These are phyloP conservation scores for Aelia acuminata DNA, from an alignment of 2,888 invertebrate genomes.

Conservation along the genomic window DNA sequence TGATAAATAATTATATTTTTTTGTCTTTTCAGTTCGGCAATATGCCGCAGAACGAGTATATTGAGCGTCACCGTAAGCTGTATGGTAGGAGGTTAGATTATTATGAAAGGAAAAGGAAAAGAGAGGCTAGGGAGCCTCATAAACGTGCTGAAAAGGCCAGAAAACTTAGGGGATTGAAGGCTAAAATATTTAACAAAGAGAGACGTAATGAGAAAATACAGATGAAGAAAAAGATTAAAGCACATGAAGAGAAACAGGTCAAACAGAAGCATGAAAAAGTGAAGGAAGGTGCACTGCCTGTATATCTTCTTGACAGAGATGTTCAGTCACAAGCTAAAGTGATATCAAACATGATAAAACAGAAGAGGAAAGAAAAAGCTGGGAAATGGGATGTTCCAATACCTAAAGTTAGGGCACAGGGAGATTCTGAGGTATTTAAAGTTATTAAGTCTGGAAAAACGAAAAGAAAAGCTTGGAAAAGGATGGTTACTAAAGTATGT, in stretches of 20 bases:
- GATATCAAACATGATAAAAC: conserved; percentile 98
- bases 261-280: conserved; percentile 86
- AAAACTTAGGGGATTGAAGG: conserved; percentile 94
- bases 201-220: conserved; percentile 98
- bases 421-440: conserved; percentile 97
- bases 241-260: conserved; percentile 94
- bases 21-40: conserved; percentile 66
- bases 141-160: conserved; percentile 91
- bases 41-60: conserved; percentile 99
- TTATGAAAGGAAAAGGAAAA: conserved; percentile 96
- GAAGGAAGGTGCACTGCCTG: conserved; percentile 93
- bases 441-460: conserved; percentile 92
- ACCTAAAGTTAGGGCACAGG: conserved; percentile 96
- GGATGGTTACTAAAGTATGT: conserved; percentile 99
- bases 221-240: conserved; percentile 98
- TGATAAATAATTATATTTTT: neutral
- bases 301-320: conserved; percentile 97
- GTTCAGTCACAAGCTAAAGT: conserved; percentile 94
- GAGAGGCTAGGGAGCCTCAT: conserved; percentile 94
- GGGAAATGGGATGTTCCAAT: conserved; percentile 99
- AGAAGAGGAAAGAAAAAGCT: conserved; percentile 99
- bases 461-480: conserved; percentile 96
- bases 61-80: conserved; percentile 96
- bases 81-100: conserved; percentile 97
- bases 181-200: conserved; percentile 97